A percentile compares a stretch with the other conserved stretches of the same genome.
Evolutionary conservation across 2,113 vertebrate genomes (phyloP).

Genomic region (Shinisaurus crocodilurus): DNA sequence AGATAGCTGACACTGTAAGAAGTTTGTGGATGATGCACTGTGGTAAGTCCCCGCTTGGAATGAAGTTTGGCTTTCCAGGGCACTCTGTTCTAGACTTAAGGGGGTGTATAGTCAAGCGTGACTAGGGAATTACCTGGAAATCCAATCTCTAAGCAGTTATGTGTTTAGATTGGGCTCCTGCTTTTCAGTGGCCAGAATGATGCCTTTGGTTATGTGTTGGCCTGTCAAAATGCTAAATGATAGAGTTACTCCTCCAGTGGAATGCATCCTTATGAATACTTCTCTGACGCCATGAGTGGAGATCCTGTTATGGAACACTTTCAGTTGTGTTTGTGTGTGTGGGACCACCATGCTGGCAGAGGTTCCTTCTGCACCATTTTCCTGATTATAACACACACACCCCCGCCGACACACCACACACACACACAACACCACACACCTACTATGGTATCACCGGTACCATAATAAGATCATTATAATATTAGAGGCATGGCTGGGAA

Average conservation of each 20-base stretch:
- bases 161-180: not conserved
- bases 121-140: constrained; percentile 22
- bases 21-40: not conserved
- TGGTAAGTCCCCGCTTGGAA: constrained; percentile 4
- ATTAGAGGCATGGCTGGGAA: not conserved
- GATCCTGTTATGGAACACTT: not conserved
- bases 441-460: not conserved
- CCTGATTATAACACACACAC: not conserved
- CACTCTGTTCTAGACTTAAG: not conserved
- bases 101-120: not conserved
- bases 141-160: not conserved
- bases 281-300: not conserved
- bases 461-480: not conserved
- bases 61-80: not conserved
- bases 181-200: not conserved
- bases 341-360: not conserved
- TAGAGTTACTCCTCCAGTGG: not conserved
- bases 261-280: not conserved
- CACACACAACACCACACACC: too few species aligned
- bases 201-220: not conserved
- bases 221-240: not conserved
- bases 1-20: not conserved
- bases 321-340: not conserved
- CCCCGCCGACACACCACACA: too few species aligned
- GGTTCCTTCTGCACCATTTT: not conserved